phyloP scores from a whole-genome alignment of 30 jellyfish, hydroid and myxozoan species.

The Pelagia noctiluca region DNA sequence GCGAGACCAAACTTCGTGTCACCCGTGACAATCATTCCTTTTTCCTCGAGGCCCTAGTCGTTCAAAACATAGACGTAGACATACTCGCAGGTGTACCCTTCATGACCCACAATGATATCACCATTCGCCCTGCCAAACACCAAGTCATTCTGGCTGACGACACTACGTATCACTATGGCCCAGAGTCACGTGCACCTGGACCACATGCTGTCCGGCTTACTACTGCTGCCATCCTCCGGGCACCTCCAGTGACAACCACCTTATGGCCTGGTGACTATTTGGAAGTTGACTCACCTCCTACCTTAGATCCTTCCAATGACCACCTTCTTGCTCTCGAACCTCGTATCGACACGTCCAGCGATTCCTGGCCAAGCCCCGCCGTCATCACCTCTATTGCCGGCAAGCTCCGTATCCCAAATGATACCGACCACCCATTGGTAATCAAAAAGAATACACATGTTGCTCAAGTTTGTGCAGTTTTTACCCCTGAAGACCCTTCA shows the following conservation, averaged over 20 bases:
- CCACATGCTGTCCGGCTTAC: constrained; percentile 11
- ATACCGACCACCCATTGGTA: background rate
- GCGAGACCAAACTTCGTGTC: background rate
- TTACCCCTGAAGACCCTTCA: background rate
- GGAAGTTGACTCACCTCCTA: background rate
- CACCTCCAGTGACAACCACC: background rate
- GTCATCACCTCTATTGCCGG: background rate
- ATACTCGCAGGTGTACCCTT: constrained; percentile 26
- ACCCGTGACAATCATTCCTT: constrained; percentile 1
- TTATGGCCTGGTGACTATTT: background rate
- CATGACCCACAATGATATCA: constrained; percentile 11
- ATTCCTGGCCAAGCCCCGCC: constrained; percentile 33
- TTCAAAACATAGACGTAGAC: constrained; percentile 10
- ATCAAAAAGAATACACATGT: constrained; percentile 31
- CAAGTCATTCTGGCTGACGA: background rate
- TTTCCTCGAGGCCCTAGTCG: constrained; percentile 7
- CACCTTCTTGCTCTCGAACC: background rate
- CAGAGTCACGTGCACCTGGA: background rate
- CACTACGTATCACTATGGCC: constrained; percentile 3
- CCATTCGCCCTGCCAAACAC: constrained; percentile 30
- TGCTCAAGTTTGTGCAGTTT: constrained; percentile 19
- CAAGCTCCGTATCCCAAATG: constrained; percentile 17
- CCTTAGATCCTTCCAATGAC: background rate
- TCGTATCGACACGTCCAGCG: too few relatives aligned
- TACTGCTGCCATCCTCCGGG: constrained; percentile 2